Conservation (phyloP, 1,140 invertebrate species). For the Reticulitermes speratus region DNA sequence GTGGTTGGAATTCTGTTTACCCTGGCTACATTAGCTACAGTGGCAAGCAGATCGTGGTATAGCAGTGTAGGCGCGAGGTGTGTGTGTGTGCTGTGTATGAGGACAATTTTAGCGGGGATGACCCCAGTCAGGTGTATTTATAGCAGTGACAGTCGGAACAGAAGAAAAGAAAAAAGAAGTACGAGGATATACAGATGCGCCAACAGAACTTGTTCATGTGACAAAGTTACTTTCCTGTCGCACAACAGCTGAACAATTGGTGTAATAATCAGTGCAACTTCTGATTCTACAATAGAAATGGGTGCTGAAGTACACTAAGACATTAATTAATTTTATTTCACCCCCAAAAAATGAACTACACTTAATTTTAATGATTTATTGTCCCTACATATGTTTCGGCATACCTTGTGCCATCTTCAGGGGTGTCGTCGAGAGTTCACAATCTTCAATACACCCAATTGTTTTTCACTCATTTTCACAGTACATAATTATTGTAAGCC, state of each 20-base stretch:
- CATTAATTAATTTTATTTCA: no score
- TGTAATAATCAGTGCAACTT: not conserved
- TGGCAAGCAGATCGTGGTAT: not conserved
- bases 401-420: no score
- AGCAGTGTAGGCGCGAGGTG: not conserved
- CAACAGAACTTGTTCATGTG: not conserved
- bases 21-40: not conserved
- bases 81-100: not conserved
- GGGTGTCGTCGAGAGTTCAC: no score
- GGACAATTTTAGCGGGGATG: slow-evolving; percentile 17
- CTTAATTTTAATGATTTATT: no score
- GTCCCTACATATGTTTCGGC: no score
- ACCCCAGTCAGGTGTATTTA: slow-evolving; percentile 9
- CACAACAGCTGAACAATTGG: not conserved
- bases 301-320: no score
- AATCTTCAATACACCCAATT: no score
- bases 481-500: no score
- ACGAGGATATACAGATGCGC: not conserved
- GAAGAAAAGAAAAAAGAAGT: not conserved
- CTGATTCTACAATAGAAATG: no score
- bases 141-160: not conserved
- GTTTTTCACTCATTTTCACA: no score
- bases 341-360: no score
- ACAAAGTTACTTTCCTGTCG: not conserved
- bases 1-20: no score